phyloP scores from a whole-genome alignment of 2,113 vertebrate species.

The Leucoraja erinaceus region DNA sequence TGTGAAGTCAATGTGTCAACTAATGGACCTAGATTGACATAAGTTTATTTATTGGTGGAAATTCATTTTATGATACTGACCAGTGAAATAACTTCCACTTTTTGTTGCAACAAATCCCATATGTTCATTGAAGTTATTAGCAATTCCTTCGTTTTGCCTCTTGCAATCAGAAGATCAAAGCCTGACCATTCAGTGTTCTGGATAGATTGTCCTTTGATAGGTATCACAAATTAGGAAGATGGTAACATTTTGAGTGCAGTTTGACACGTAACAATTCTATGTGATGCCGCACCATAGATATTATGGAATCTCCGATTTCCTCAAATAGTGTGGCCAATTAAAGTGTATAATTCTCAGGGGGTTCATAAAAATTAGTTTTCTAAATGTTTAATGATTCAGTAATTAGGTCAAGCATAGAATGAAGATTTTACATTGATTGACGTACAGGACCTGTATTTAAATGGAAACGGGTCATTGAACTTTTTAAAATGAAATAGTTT shows the following conservation, averaged over 20 bases:
- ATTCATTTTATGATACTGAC: no score
- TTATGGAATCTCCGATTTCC: neutral
- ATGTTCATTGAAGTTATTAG: no score
- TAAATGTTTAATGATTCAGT: conserved; percentile 47
- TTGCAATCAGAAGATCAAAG: neutral
- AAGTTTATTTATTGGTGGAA: neutral
- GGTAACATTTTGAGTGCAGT: neutral
- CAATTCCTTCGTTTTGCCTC: neutral
- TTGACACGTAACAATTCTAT: neutral
- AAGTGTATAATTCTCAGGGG: neutral
- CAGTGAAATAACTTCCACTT: neutral
- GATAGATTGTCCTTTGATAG: conserved; percentile 8
- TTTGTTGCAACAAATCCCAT: neutral
- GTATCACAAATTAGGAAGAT: neutral
- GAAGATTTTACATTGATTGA: neutral
- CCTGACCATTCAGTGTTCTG: no score
- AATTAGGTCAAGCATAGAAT: conserved; percentile 40
- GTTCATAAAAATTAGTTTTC: conserved; percentile 39
- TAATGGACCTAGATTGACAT: neutral
- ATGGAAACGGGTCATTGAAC: neutral
- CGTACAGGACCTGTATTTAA: neutral
- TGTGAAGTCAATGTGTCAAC: neutral
- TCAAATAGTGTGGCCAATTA: conserved; percentile 34
- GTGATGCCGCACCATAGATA: neutral
- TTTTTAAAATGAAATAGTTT: neutral